phyloP scores from a whole-genome alignment of 2,113 vertebrate species.

The Ariopsis seemanni region DNA sequence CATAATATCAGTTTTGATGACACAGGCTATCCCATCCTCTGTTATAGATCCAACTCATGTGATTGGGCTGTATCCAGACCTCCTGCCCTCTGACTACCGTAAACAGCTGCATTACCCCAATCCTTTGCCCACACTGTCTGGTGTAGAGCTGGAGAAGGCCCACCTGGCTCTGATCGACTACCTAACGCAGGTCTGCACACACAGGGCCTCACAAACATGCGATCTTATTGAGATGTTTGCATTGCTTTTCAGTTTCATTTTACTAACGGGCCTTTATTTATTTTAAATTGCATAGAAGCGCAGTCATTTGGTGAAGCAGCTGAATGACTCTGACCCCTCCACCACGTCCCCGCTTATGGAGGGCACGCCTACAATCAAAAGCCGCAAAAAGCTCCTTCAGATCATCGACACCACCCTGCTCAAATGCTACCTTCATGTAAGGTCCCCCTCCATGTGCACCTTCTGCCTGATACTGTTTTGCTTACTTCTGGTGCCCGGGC shows the following conservation, averaged over 20 bases:
- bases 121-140: slow-evolving; percentile 86
- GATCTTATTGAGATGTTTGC: background rate
- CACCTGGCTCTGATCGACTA: slow-evolving; percentile 97
- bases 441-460: slow-evolving; percentile 32
- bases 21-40: background rate
- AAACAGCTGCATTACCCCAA: slow-evolving; percentile 97
- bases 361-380: slow-evolving; percentile 95
- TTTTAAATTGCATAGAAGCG: slow-evolving; percentile 80
- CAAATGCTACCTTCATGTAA: slow-evolving; percentile 96
- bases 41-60: slow-evolving; percentile 93
- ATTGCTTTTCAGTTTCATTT: background rate
- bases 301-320: slow-evolving; percentile 92
- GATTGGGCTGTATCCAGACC: slow-evolving; percentile 95
- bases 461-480: background rate
- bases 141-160: slow-evolving; percentile 92
- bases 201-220: background rate
- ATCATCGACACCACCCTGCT: slow-evolving; percentile 97
- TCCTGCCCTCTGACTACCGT: slow-evolving; percentile 92
- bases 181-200: slow-evolving; percentile 83
- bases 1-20: background rate
- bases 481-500: background rate
- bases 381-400: slow-evolving; percentile 93
- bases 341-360: slow-evolving; percentile 94
- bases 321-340: slow-evolving; percentile 92
- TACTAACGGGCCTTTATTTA: background rate